Percentiles rank a stretch among this genome's conserved stretches.
These are phyloP conservation scores for Aratinga solstitialis DNA, from an alignment of 2,797 vertebrate species.

Conservation along the genomic window DNA sequence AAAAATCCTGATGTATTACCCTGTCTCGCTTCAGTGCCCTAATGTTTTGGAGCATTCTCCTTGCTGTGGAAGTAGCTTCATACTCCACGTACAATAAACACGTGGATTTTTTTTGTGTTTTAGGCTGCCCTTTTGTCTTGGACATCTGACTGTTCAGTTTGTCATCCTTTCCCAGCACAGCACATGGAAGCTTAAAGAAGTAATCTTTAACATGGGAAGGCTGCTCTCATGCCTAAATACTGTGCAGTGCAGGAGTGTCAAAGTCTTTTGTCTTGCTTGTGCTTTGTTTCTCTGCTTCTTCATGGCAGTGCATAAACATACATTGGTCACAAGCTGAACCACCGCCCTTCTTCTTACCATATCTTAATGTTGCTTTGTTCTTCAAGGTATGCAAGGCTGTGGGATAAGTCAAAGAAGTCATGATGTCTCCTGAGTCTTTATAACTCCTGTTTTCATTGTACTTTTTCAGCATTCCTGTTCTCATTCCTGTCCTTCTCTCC, in stretches of 20 bases:
- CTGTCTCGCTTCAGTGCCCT: background rate
- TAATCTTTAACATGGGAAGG: background rate
- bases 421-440: background rate
- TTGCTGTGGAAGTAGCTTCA: constrained; percentile 8
- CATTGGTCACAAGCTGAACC: background rate
- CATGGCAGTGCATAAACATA: background rate
- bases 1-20: constrained; percentile 41
- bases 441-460: background rate
- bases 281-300: background rate
- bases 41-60: background rate
- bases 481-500: background rate
- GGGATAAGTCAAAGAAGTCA: background rate
- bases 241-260: background rate
- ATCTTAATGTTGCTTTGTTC: background rate
- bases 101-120: constrained; percentile 6
- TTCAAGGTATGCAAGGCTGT: background rate
- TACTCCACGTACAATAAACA: background rate
- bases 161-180: background rate
- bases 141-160: constrained; percentile 33
- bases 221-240: background rate
- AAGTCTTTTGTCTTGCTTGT: background rate
- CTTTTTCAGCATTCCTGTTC: background rate
- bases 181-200: constrained; percentile 17
- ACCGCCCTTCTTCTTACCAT: background rate
- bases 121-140: constrained; percentile 11